Base-by-base conservation (phyloP, 2,797 vertebrate species). In the Loriculus beryllinus region DNA sequence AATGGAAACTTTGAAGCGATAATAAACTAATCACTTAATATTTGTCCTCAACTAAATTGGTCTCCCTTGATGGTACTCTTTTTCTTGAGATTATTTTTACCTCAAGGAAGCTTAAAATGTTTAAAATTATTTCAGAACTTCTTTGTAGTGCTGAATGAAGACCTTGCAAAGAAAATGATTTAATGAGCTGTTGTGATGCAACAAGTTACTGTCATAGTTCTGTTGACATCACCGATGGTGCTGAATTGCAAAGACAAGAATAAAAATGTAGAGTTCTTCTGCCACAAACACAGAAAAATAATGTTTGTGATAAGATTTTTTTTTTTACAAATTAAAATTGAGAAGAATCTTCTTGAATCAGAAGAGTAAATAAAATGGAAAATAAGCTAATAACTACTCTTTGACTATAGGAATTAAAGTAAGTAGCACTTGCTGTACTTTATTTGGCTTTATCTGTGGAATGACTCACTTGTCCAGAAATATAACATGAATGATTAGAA, bases 391-490 rank as follows among this genome's bases (percentile, higher is more conserved):
- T 49, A 57, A 63, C 45, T 80, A 4, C 43, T 48, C 13, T 72
- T 71, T 63, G n/a, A 40, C 67, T 81, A 26, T 13, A 37, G 29
- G 31, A 80, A 65, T 72, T 78, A 28, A 62, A 65, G 33, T 45
- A 39, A 33, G 23, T 72, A 85, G 28, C 18, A 49, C 42, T 82
- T 21, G 10, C 20, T 62, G 16, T 39, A 39, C 35, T 81, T 86
- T 31, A 45, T 78, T 72, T 90, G 35, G 45, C 25, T 76, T 0
- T 26, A 28, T 74, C 49, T 86, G 22, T 86, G 49, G 60, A 64
- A 72, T 91, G 51, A 95, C 49, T 93, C 57, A 82, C 47, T 88
- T 90, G 82, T 86, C 64, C 57, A 71, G 49, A 84, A 86, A 57
- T 69, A n/a, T 82, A 42, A 72, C 79, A 80, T 48, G 16, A 69